phyloP scores from a whole-genome alignment of 1,140 invertebrate species.

The Zaprionus kolodkinae region DNA sequence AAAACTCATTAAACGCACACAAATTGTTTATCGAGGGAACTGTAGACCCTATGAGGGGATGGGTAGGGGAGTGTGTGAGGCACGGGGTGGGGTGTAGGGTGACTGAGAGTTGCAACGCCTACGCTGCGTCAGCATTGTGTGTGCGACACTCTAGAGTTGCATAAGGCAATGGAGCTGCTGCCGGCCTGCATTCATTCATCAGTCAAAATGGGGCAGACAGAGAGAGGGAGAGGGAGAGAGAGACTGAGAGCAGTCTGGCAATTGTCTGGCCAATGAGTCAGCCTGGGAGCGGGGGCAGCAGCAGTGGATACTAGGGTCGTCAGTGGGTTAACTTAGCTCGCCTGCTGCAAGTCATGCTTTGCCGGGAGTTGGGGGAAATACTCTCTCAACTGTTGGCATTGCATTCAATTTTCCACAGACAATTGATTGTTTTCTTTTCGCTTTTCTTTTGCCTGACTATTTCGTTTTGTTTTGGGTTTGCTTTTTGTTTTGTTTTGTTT shows the following conservation, averaged over 20 bases:
- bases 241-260: slow-evolving; percentile 40
- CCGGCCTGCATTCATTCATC: slow-evolving; percentile 43
- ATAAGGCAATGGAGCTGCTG: slow-evolving; percentile 9
- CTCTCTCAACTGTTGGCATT: slow-evolving; percentile 34
- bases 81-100: no score
- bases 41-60: slow-evolving; percentile 2
- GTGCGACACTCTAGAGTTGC: slow-evolving; percentile 11
- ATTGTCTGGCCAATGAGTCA: slow-evolving; percentile 53
- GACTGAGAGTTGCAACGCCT: slow-evolving; percentile 15
- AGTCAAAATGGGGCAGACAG: slow-evolving; percentile 34
- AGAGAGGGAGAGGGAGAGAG: neutral
- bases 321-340: slow-evolving; percentile 44
- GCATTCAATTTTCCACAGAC: slow-evolving; percentile 73
- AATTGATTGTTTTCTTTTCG: slow-evolving; percentile 66
- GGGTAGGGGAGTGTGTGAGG: no score
- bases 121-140: neutral
- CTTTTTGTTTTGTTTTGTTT: slow-evolving; percentile 3
- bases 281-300: neutral
- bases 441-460: neutral
- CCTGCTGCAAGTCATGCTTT: slow-evolving; percentile 46
- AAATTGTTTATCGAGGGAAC: slow-evolving; percentile 42
- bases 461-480: slow-evolving; percentile 12
- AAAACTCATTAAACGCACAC: slow-evolving; percentile 54
- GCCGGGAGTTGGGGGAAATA: neutral
- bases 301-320: slow-evolving; percentile 2